Evolutionary conservation across 2,113 vertebrate species (phyloP), one percentile per base, ranked within the genome.

Genomic region (Lethenteron camtschaticum): DNA sequence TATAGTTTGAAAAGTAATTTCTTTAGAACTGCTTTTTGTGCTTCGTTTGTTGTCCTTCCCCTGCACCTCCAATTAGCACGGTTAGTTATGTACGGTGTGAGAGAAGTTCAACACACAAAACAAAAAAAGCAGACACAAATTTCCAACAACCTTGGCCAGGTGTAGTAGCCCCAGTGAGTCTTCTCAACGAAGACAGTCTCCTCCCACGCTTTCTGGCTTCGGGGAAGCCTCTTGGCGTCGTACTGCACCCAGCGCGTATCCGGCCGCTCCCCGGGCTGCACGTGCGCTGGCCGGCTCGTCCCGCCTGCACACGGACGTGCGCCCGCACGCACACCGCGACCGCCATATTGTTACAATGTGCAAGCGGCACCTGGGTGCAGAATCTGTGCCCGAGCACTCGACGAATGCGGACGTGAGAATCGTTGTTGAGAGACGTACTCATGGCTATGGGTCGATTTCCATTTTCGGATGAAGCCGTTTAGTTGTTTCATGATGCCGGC

Each of bases 231-330:
- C 78, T 71, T 83, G 75, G 86, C 87, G 76, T 87, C 76, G 58
- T 95, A 97, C 80, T 87, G 89, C 58, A 97, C 81, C 92, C 92
- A 97, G 71, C 82, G 81, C 79, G 96, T 97, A 77, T 97, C 91
- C 8, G 77, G 74, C 69, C 90, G 85, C 78, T 97, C 90, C 18
- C 92, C 92, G 72, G 84, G 85, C 71, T 83, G 74, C 58, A 80
- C 77, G 11, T 63, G 75, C 63, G 73, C 71, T 9, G 79, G 75
- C 75, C 80, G 82, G 3, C 77, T 76, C 68, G 72, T 75, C 57
- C 78, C 81, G 81, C 82, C 89, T 92, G 72, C 68, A 71, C 58
- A 70, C 71, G 56, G 73, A 9, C 41, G 41, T 7, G 41, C 41
- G 41, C 41, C 41, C 41, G 41, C 41, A 41, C 41, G 41, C 41